Evolutionary conservation across 2,888 invertebrate genomes (phyloP).

Genomic region (Ormyrus nitidulus): DNA sequence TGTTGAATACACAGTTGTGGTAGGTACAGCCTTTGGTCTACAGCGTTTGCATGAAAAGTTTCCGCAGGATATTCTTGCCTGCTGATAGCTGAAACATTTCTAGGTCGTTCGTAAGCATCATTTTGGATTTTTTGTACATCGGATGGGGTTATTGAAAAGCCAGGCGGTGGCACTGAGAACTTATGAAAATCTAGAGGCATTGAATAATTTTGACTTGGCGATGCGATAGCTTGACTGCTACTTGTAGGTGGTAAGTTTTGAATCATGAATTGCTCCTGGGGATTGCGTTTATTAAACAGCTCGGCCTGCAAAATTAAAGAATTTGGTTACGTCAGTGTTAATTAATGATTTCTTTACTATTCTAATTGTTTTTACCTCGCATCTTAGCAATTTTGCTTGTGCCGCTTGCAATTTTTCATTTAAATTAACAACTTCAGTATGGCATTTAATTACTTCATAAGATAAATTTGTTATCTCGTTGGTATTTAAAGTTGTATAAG

Average conservation of each 20-base stretch:
- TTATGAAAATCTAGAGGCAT: neutral
- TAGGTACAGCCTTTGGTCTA: conserved; percentile 5
- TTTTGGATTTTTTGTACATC: conserved; percentile 1
- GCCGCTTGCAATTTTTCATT: conserved; percentile 28
- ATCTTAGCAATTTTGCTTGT: too few relatives aligned
- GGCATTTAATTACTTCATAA: conserved; percentile 6
- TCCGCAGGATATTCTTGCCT: conserved; percentile 12
- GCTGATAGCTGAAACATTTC: neutral
- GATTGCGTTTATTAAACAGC: neutral
- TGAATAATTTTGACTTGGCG: neutral
- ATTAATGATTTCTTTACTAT: too few relatives aligned
- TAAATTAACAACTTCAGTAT: conserved; percentile 4
- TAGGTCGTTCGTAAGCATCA: neutral
- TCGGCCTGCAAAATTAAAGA: conserved; percentile 10
- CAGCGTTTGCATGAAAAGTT: neutral
- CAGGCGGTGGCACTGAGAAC: neutral
- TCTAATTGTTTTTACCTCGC: too few relatives aligned
- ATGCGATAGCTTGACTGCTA: neutral
- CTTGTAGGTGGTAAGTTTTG: neutral
- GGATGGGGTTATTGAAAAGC: neutral
- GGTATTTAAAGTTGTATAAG: neutral
- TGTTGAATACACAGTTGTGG: conserved; percentile 15
- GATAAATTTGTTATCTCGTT: conserved; percentile 39
- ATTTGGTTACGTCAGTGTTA: too few relatives aligned
- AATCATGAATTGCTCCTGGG: neutral